A percentile compares a stretch with the other conserved stretches of the same genome.
These are phyloP conservation scores for Heliconius erato DNA, from an alignment of 2,888 invertebrate genomes.

Conservation along the genomic window DNA sequence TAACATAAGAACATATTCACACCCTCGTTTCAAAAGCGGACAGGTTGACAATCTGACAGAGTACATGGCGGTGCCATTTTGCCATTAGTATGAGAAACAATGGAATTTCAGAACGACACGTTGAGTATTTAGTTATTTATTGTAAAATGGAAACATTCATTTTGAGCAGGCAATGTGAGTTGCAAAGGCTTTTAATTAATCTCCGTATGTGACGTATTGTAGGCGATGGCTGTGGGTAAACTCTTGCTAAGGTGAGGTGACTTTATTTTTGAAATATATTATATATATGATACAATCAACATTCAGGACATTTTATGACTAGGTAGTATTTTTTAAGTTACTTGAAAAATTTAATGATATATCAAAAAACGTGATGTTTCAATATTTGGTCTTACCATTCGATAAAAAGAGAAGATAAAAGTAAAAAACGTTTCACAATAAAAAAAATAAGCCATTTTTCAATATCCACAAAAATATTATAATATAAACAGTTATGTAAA, in stretches of 20 bases:
- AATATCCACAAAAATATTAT: not conserved
- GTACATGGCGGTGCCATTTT: constrained; percentile 18
- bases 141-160: not conserved
- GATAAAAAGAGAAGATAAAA: not conserved
- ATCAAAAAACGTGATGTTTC: not conserved
- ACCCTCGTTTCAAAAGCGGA: constrained; percentile 34
- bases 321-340: not conserved
- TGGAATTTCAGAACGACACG: constrained; percentile 21
- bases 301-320: not conserved
- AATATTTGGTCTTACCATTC: not conserved
- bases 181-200: not conserved
- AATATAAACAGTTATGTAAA: not conserved
- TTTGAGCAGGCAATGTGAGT: not conserved
- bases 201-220: not conserved
- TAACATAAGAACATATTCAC: constrained; percentile 6
- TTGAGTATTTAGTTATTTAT: constrained; percentile 19
- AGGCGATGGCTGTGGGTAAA: not conserved
- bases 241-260: not conserved
- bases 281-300: not conserved
- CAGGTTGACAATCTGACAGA: constrained; percentile 43
- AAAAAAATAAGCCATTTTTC: not conserved
- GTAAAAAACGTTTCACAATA: not conserved
- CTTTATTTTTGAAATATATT: not conserved
- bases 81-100: constrained; percentile 20
- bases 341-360: not conserved